These are phyloP conservation scores for Eucidaris tribuloides DNA, from an alignment of 35 echinoderm and acorn worm species.

Conservation along the genomic window DNA sequence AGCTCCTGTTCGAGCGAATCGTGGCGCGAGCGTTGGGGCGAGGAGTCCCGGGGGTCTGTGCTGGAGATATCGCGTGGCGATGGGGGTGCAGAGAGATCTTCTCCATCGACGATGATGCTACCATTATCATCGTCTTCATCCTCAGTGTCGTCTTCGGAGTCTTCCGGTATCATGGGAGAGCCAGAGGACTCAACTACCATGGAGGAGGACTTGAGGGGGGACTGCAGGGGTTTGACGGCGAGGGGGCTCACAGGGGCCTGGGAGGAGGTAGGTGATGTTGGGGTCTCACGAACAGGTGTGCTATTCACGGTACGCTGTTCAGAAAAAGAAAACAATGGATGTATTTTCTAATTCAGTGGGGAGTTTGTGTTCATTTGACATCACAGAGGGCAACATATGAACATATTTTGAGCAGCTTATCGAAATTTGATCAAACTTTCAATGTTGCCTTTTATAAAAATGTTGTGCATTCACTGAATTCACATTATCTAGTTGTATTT, in stretches of 20 bases:
- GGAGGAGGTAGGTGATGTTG: slow-evolving; percentile 21
- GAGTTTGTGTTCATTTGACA: too few species aligned
- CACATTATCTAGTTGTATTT: too few species aligned
- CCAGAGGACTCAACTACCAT: neutral
- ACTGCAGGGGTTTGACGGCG: neutral
- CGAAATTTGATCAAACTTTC: too few species aligned
- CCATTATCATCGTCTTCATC: neutral
- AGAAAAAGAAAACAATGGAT: neutral
- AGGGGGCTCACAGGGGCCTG: neutral
- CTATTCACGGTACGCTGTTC: slow-evolving; percentile 4
- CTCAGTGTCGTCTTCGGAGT: neutral
- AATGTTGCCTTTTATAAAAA: too few species aligned
- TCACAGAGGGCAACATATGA: too few species aligned
- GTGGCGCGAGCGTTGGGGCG: neutral
- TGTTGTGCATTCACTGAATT: too few species aligned
- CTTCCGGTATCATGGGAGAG: neutral
- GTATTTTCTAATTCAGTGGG: too few species aligned
- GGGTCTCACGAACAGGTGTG: neutral
- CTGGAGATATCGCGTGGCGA: neutral
- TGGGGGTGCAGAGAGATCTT: neutral
- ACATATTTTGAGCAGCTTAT: too few species aligned
- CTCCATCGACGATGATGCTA: too few species aligned
- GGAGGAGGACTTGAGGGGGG: slow-evolving; percentile 3
- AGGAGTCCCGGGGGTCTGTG: neutral
- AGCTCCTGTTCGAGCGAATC: neutral